Evolutionary conservation across 2,797 vertebrate species (phyloP).

Genomic region (Gambusia yucatana): DNA sequence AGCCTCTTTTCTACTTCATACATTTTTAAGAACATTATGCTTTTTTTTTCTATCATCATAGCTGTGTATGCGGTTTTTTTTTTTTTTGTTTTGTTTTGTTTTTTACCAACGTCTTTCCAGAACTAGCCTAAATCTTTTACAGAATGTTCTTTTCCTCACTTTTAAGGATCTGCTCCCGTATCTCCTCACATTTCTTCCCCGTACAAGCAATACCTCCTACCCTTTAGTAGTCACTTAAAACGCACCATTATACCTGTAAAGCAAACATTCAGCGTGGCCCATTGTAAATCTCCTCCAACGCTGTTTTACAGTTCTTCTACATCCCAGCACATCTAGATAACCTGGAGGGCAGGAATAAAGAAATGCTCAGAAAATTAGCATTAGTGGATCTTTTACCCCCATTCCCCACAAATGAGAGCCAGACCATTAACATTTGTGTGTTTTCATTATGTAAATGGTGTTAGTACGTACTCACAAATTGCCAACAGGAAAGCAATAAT

Average conservation of each 20-base stretch:
- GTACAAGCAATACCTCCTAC: neutral
- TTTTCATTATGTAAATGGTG: conserved; percentile 99
- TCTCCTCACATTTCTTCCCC: neutral
- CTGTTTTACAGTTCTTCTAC: conserved; percentile 51
- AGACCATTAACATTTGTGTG: conserved; percentile 99
- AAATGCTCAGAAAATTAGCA: conserved; percentile 91
- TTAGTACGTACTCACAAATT: conserved; percentile 99
- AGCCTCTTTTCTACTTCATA: conserved; percentile 1
- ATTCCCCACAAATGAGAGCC: conserved; percentile 95
- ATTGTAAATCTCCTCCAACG: conserved; percentile 34
- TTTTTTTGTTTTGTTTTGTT: neutral
- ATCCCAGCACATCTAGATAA: conserved; percentile 84
- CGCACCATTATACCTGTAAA: conserved; percentile 39
- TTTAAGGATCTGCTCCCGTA: neutral
- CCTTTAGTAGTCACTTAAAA: conserved; percentile 4
- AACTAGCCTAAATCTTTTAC: neutral
- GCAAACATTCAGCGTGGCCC: conserved; percentile 17
- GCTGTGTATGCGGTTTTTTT: no score
- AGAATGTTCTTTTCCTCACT: neutral
- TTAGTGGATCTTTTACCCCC: conserved; percentile 94
- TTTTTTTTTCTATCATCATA: neutral
- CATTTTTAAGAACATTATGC: neutral
- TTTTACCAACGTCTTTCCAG: neutral
- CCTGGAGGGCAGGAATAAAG: conserved; percentile 95
- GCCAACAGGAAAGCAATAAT: conserved; percentile 99